Conservation (phyloP, 1,140 invertebrate genomes). For the Thaumatotibia leucotreta region DNA sequence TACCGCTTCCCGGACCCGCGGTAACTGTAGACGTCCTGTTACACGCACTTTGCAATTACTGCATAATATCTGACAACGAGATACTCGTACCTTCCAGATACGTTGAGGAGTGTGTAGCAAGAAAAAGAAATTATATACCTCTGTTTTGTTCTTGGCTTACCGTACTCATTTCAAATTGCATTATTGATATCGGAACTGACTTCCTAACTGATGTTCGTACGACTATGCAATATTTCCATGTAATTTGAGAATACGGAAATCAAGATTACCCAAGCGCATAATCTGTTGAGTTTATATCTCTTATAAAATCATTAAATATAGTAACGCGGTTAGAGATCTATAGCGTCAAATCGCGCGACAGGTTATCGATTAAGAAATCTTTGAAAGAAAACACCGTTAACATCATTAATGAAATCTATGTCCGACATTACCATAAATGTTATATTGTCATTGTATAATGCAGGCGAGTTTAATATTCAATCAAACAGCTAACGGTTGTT, state of each 20-base stretch:
- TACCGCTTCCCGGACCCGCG: neutral
- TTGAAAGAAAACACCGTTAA: neutral
- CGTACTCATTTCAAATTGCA: neutral
- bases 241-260: neutral
- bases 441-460: neutral
- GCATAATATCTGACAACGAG: neutral
- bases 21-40: slow-evolving; percentile 9
- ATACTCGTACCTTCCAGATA: too few species aligned
- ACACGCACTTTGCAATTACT: neutral
- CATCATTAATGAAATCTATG: neutral
- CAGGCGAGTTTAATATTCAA: neutral
- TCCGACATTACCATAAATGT: neutral
- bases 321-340: neutral
- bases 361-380: neutral
- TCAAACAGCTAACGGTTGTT: neutral
- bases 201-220: neutral
- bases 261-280: neutral
- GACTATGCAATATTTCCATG: neutral
- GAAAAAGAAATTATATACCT: neutral
- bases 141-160: neutral
- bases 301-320: neutral
- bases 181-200: neutral
- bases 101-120: neutral
- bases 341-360: neutral
- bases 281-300: neutral